phyloP scores from a whole-genome alignment of 2,113 vertebrate genomes.

The Phalacrocorax pelagicus region DNA sequence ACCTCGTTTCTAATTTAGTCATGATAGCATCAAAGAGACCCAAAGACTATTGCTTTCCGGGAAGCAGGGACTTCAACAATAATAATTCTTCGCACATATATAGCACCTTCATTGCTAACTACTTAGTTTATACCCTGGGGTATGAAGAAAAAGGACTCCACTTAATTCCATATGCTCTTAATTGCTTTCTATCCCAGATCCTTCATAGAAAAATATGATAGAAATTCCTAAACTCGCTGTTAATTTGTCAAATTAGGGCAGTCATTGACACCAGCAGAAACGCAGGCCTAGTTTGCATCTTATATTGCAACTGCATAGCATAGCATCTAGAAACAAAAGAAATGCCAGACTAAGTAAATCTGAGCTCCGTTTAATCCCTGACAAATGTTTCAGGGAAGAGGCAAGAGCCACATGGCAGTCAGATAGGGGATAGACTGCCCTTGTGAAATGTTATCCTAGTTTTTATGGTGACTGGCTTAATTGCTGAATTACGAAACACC shows the following conservation, averaged over 20 bases:
- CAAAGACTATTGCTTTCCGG: slow-evolving; percentile 46
- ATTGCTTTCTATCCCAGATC: slow-evolving; percentile 50
- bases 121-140: slow-evolving; percentile 49
- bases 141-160: slow-evolving; percentile 45
- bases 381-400: slow-evolving; percentile 50
- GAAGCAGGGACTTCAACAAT: slow-evolving; percentile 36
- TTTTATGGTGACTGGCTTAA: slow-evolving; percentile 58
- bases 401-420: slow-evolving; percentile 46
- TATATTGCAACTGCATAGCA: not conserved
- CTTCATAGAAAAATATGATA: slow-evolving; percentile 27
- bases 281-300: slow-evolving; percentile 22
- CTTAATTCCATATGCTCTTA: slow-evolving; percentile 50
- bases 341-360: slow-evolving; percentile 56
- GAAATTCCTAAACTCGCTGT: slow-evolving; percentile 25
- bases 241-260: slow-evolving; percentile 60
- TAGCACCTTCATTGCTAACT: slow-evolving; percentile 52
- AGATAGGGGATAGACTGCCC: slow-evolving; percentile 37
- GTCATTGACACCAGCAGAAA: slow-evolving; percentile 29
- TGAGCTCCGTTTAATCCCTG: slow-evolving; percentile 44
- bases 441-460: slow-evolving; percentile 40
- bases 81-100: slow-evolving; percentile 47
- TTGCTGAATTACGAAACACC: slow-evolving; percentile 49
- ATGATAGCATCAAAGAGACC: slow-evolving; percentile 57
- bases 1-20: slow-evolving; percentile 52
- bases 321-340: slow-evolving; percentile 46